A percentile compares a stretch with the other conserved stretches of the same genome.
Evolutionary conservation across 2,113 vertebrate genomes (phyloP).

Genomic region (Neogobius melanostomus): DNA sequence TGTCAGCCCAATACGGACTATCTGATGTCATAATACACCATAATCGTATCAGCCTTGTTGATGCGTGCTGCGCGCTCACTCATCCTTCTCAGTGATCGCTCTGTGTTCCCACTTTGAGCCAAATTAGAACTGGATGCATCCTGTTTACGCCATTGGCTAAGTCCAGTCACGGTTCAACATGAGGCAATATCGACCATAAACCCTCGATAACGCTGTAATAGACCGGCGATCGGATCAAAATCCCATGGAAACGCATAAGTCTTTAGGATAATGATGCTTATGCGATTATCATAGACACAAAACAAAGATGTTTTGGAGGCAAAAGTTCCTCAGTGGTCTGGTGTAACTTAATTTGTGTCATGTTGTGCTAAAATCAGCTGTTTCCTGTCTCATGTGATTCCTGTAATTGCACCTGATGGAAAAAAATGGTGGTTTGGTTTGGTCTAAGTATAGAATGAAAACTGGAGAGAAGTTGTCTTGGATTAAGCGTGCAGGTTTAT

Average conservation of each 20-base stretch:
- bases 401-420: not conserved
- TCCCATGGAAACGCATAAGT: not conserved
- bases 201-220: not conserved
- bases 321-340: not conserved
- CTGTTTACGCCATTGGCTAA: slow-evolving; percentile 3
- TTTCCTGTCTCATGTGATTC: not conserved
- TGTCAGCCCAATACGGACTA: not conserved
- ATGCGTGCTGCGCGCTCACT: not conserved
- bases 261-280: no score
- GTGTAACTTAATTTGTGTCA: slow-evolving; percentile 4
- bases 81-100: not conserved
- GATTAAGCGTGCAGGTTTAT: no score
- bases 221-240: not conserved
- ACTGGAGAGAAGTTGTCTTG: no score
- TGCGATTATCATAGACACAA: not conserved
- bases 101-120: not conserved
- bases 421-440: no score
- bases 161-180: not conserved
- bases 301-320: not conserved
- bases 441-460: no score
- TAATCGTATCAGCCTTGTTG: not conserved
- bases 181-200: not conserved
- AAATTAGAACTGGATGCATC: slow-evolving; percentile 7
- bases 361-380: slow-evolving; percentile 6
- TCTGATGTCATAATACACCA: slow-evolving; percentile 1